A percentile compares a stretch with the other conserved stretches of the same genome.
Conservation (phyloP, 1,140 invertebrate genomes). For the Asobara japonica region DNA sequence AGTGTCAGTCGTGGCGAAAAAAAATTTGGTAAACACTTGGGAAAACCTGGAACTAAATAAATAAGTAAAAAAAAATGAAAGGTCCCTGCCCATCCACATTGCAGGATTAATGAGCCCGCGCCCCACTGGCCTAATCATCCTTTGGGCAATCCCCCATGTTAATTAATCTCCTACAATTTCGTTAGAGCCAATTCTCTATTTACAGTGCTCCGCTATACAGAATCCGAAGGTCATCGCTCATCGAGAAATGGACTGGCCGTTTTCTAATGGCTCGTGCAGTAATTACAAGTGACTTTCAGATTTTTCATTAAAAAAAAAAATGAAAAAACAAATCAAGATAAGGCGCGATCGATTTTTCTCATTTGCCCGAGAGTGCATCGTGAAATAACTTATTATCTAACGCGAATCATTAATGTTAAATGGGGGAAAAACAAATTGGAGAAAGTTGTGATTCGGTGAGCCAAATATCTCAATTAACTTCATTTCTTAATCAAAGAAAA, state of each 20-base stretch:
- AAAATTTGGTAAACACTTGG: background rate
- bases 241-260: conserved; percentile 1
- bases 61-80: conserved; percentile 22
- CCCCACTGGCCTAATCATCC: conserved; percentile 22
- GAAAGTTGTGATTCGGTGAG: no score
- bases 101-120: conserved; percentile 19
- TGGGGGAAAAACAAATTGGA: no score
- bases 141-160: background rate
- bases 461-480: no score
- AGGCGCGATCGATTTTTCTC: background rate
- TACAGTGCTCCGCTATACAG: background rate
- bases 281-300: conserved; percentile 27
- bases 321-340: conserved; percentile 14
- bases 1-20: no score
- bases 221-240: conserved; percentile 9
- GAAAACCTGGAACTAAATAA: background rate
- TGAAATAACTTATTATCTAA: background rate
- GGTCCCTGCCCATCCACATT: background rate
- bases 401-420: background rate
- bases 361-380: background rate
- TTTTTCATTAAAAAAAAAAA: conserved; percentile 19
- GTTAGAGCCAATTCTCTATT: background rate
- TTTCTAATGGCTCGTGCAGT: background rate
- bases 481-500: no score
- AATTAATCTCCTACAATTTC: conserved; percentile 22